Evolutionary conservation across 1,140 invertebrate genomes (phyloP), one percentile per base, ranked within the genome.

Genomic region (Araneus ventricosus): DNA sequence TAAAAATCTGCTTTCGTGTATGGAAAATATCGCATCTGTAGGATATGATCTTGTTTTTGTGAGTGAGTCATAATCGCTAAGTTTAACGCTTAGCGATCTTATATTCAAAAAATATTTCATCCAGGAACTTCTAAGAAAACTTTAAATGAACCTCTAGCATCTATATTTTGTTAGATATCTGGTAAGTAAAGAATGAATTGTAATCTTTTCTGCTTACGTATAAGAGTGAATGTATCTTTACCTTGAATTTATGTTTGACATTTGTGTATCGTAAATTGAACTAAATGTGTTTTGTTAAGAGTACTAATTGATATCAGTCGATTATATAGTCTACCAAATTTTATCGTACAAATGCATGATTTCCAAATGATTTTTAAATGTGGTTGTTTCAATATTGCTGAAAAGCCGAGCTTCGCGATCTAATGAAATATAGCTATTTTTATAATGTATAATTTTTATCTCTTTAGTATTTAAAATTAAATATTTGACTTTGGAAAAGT

Each of bases 1-100:
- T 88, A 87, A 88, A 86, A 79, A 93, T 91, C 91, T 93, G 91
- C 70, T 87, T 93, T 93, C 91, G 91, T 93, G 91, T 93, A 88
- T 93, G 82, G 41, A 87, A 86, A 80, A 37, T 61, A 59, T 87
- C 27, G 8, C 80, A 80, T 92, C 82, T 75, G 41, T 86, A 39
- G 39, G 84, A 86, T 85, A 92, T 92, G 90, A 86, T 84, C 57
- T 59, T 86, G 52, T 85, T 85, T 86, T 63, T 45, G 75, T 82
- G 61, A 86, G 30, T 86, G 80, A 92, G 22, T 91, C 89, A 84
- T 91, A 70, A 70, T 59, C 61, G 84, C 82, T 67, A 92, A 92
- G 90, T 84, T 52, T 67, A 92, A 79, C 67, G 41, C 88, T 90
- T 90, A 90, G 88, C 88, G 67, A 90, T 87, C 57, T 37, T 61